Evolutionary conservation across 1,140 invertebrate species (phyloP).

Genomic region (Penaeus indicus): DNA sequence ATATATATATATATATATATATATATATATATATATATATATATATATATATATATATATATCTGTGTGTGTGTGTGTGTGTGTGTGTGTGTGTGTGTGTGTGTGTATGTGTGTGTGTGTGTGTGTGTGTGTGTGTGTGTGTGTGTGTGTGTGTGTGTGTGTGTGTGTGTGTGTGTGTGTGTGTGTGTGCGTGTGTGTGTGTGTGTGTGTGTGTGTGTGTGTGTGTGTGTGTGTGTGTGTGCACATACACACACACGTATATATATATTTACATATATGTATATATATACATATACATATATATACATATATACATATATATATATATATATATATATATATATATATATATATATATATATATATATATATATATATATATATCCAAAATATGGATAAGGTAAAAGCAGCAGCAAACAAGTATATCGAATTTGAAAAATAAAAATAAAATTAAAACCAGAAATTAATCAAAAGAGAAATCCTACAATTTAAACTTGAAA

Average conservation of each 20-base stretch:
- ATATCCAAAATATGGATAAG: too few relatives aligned
- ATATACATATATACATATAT: slow-evolving; percentile 27
- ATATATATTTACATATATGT: slow-evolving; percentile 19
- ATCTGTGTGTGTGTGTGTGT: slow-evolving; percentile 26
- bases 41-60: slow-evolving; percentile 22
- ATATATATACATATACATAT: slow-evolving; percentile 30
- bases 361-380: slow-evolving; percentile 28
- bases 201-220: slow-evolving; percentile 30
- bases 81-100: slow-evolving; percentile 28
- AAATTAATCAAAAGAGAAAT: too few relatives aligned
- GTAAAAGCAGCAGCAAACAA: too few relatives aligned
- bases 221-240: slow-evolving; percentile 23
- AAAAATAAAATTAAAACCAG: too few relatives aligned
- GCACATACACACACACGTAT: background rate
- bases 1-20: slow-evolving; percentile 1
- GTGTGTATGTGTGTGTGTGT: slow-evolving; percentile 22
- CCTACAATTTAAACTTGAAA: too few relatives aligned
- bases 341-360: slow-evolving; percentile 39
- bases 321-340: slow-evolving; percentile 44
- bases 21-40: slow-evolving; percentile 26
- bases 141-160: slow-evolving; percentile 25
- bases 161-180: slow-evolving; percentile 26
- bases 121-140: slow-evolving; percentile 22
- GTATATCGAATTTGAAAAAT: too few relatives aligned
- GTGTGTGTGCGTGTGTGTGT: slow-evolving; percentile 24